Conservation (phyloP, 2,797 vertebrate species). For the Enteromius unitaeniatus region DNA sequence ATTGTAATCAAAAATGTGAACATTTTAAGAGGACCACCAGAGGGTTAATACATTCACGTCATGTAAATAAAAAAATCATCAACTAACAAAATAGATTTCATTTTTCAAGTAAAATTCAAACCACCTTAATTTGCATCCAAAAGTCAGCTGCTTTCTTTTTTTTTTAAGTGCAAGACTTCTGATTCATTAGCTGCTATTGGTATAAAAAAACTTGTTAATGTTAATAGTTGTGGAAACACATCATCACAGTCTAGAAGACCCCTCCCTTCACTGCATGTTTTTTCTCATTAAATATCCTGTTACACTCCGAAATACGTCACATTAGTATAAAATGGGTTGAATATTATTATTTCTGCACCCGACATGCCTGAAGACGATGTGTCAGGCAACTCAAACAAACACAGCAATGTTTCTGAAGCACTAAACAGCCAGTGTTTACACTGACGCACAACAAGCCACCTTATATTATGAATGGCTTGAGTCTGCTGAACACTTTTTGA, state of each 20-base stretch:
- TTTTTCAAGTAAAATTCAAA: not conserved
- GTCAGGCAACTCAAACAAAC: constrained; percentile 17
- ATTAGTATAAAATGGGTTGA: not conserved
- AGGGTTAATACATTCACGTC: not conserved
- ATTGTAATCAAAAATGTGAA: not conserved
- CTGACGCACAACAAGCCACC: not conserved
- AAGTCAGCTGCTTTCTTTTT: not conserved
- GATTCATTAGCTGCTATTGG: not conserved
- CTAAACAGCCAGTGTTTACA: constrained; percentile 19
- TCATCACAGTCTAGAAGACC: not conserved
- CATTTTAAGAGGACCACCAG: not conserved
- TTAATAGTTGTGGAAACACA: not conserved
- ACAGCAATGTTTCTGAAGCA: constrained; percentile 20
- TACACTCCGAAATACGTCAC: not conserved
- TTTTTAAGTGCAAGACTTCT: not conserved
- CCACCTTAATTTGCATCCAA: not conserved
- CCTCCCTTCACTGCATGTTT: not conserved
- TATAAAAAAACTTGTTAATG: not conserved
- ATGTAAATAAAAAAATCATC: not conserved
- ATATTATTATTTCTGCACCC: constrained; percentile 1
- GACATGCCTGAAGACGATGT: constrained; percentile 2
- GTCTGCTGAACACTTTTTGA: not conserved
- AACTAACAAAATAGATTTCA: not conserved
- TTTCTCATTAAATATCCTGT: not conserved
- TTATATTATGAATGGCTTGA: not conserved